Evolutionary conservation across 2,888 invertebrate species (phyloP), one percentile per base, ranked within the genome.

Genomic region (Ornithoptera alexandrae): DNA sequence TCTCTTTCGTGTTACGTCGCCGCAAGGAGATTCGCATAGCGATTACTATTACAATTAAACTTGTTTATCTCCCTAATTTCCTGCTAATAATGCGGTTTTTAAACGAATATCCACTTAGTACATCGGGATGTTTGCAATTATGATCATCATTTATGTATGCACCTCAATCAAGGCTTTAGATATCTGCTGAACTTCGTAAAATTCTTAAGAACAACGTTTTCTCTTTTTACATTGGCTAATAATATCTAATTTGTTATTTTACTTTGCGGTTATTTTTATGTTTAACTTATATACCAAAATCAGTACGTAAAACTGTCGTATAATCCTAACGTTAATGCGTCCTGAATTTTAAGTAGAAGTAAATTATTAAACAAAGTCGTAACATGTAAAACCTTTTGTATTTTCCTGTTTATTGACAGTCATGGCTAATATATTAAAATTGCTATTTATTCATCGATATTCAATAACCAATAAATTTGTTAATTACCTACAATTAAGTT

Each of bases 21-120:
- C 81, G 76, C 84, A 81, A 76, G 62, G 58, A 84, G 85, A 86
- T 86, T 84, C 73, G 76, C 76, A 76, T 73, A 73, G 75, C 79
- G 86, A 88, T 88, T 85, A 83, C 74, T 76, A 77, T 78, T 81
- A 84, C 82, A 83, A 84, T 86, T 88, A 84, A 78, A 82, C 74
- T 72, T 75, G 78, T 84, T 86, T 83, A 87, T 84, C 81, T 84
- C 76, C 77, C 75, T 80, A 83, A 84, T 86, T 89, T 89, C 83
- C 83, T 84, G 56, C 20, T n/a, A 30, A 78, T 81, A 78, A 79
- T 75, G 70, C 72, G 71, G 62, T 64, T 67, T 74, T 77, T 75
- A 73, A 67, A 76, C 72, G 74, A 77, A 74, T 75, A 75, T 79
- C 72, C 42, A 53, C 42, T 50, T 36, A 39, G 58, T 36, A 57